Percentiles rank a stretch among this genome's conserved stretches.
These are phyloP conservation scores for Hydropsyche tenuis DNA, from an alignment of 1,140 invertebrate species.

Conservation along the genomic window DNA sequence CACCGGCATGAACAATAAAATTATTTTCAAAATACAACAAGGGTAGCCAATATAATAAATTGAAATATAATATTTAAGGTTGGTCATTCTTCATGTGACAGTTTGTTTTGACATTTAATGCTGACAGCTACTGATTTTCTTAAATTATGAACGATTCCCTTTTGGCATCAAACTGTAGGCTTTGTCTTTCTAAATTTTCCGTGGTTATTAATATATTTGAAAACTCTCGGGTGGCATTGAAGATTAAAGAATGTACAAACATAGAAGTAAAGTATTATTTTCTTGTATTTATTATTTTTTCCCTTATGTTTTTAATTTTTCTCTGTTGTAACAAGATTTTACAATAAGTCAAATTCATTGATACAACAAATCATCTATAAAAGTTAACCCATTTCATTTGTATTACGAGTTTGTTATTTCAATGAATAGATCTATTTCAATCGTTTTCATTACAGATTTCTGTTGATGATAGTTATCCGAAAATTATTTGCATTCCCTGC, in stretches of 20 bases:
- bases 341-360: conserved; percentile 11
- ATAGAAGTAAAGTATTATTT: conserved; percentile 20
- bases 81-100: too few species aligned
- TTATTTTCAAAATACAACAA: too few species aligned
- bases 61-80: too few species aligned
- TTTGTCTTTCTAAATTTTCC: conserved; percentile 30
- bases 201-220: conserved; percentile 36
- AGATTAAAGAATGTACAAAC: conserved; percentile 39
- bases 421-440: neutral
- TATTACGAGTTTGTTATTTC: neutral
- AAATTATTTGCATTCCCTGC: conserved; percentile 30
- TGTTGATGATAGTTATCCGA: conserved; percentile 31
- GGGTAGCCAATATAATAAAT: too few species aligned
- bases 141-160: too few species aligned
- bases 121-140: neutral
- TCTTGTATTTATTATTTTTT: neutral
- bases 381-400: neutral
- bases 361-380: too few species aligned
- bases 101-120: too few species aligned
- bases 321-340: too few species aligned
- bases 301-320: too few species aligned
- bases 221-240: conserved; percentile 1
- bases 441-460: conserved; percentile 14
- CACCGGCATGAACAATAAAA: too few species aligned
- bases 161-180: conserved; percentile 23